A percentile compares a stretch with the other conserved stretches of the same genome.
Conservation (phyloP, 2,797 vertebrate species). For the Bradypodion pumilum region DNA sequence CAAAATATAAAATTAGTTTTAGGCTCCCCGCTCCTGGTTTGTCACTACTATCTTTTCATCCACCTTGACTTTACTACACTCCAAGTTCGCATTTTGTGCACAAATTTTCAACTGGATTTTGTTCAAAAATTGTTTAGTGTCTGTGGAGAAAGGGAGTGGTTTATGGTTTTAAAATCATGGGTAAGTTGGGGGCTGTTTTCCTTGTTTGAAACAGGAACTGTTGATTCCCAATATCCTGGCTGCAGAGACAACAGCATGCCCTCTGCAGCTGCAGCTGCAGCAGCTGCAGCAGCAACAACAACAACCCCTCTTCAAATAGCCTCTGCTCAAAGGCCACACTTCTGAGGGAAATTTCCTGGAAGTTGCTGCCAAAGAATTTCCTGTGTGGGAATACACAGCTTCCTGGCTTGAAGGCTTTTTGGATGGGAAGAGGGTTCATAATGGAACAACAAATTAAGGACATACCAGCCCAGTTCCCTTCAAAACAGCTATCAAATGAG, state of each 20-base stretch:
- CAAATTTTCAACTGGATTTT: not conserved
- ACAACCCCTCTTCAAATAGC: conserved; percentile 71
- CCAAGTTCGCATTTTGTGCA: not conserved
- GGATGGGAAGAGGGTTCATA: conserved; percentile 94
- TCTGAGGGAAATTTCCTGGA: conserved; percentile 99
- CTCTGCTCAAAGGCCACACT: conserved; percentile 79
- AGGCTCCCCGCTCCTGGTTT: not conserved
- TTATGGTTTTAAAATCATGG: not conserved
- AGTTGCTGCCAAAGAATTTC: conserved; percentile 99
- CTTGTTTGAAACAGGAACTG: not conserved
- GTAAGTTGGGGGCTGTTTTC: rapidly evolving
- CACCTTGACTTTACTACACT: conserved; percentile 1
- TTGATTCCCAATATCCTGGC: conserved; percentile 35
- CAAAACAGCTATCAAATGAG: conserved; percentile 77
- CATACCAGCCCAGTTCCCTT: conserved; percentile 77
- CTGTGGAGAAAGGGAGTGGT: not conserved
- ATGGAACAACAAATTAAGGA: conserved; percentile 84
- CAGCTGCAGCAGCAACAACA: not conserved
- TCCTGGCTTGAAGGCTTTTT: conserved; percentile 95
- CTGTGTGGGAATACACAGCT: conserved; percentile 97
- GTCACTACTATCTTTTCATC: not conserved
- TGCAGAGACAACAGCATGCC: conserved; percentile 55
- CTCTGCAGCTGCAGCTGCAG: conserved; percentile 72
- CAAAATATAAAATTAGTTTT: not conserved
- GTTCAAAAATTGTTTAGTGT: not conserved